Conservation (phyloP, 2,888 invertebrate species). For the Polyploca ridens region DNA sequence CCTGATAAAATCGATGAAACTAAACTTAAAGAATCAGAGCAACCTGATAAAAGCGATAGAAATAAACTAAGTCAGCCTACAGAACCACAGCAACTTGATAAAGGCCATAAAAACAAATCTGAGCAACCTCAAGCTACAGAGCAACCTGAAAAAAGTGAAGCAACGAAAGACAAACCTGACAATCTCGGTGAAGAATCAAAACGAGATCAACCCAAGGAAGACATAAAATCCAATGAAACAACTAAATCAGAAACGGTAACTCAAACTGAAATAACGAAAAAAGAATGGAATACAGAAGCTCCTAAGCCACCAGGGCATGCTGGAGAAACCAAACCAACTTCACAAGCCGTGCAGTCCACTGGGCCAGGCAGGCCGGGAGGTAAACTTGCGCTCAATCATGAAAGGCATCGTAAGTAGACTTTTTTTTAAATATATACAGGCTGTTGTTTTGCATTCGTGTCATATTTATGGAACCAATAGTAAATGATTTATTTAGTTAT, state of each 20-base stretch:
- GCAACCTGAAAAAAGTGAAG: not conserved
- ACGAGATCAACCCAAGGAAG: constrained; percentile 1
- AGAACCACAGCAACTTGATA: constrained; percentile 15
- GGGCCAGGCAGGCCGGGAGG: constrained; percentile 35
- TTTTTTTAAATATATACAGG: not conserved
- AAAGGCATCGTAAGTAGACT: constrained; percentile 36
- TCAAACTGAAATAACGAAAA: not conserved
- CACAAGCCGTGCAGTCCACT: constrained; percentile 14
- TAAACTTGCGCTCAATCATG: constrained; percentile 41
- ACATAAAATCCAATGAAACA: constrained; percentile 8
- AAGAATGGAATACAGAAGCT: not conserved
- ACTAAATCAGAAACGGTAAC: not conserved
- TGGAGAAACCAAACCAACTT: not conserved
- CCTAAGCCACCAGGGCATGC: constrained; percentile 35
- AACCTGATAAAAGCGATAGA: constrained; percentile 9
- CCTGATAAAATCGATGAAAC: not conserved
- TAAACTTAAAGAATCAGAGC: not conserved
- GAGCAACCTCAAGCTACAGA: not conserved
- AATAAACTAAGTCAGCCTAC: constrained; percentile 11
- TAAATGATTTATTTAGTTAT: too few species aligned
- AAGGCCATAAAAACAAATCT: not conserved
- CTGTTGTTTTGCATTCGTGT: too few species aligned
- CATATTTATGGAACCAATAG: too few species aligned
- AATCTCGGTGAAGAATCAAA: not conserved
- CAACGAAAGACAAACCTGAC: not conserved